These are phyloP conservation scores for Cryptoleucopteryx plumbea DNA, from an alignment of 2,113 vertebrate species.

Conservation along the genomic window DNA sequence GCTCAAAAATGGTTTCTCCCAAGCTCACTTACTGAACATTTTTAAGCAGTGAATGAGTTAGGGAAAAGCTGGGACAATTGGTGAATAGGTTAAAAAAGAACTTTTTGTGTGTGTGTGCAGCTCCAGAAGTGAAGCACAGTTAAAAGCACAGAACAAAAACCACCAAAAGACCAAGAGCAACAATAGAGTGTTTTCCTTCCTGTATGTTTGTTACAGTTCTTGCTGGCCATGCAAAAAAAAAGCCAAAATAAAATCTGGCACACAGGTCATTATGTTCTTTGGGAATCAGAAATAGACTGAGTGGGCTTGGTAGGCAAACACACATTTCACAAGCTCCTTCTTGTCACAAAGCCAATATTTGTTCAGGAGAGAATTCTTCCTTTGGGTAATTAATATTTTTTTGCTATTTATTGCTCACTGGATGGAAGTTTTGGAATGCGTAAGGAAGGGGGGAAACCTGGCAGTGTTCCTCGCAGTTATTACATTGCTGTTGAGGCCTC, in stretches of 20 bases:
- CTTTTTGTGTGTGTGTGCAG: background rate
- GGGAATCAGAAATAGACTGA: constrained; percentile 61
- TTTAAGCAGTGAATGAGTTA: background rate
- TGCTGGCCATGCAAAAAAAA: constrained; percentile 20
- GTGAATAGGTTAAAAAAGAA: background rate
- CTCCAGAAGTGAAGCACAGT: background rate
- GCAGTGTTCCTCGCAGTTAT: constrained; percentile 34
- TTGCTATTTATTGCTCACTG: constrained; percentile 61
- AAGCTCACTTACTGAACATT: background rate
- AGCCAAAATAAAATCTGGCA: constrained; percentile 30
- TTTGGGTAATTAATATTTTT: constrained; percentile 63
- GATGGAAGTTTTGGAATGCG: constrained; percentile 43
- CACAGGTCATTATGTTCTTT: constrained; percentile 48
- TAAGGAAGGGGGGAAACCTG: constrained; percentile 1
- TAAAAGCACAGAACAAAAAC: constrained; percentile 19
- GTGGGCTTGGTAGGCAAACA: constrained; percentile 60
- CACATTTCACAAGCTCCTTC: constrained; percentile 54
- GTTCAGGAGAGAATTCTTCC: constrained; percentile 64
- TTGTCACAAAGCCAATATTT: constrained; percentile 55
- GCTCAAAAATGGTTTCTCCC: background rate
- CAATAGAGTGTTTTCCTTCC: constrained; percentile 52
- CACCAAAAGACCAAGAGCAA: constrained; percentile 22
- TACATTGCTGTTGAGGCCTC: constrained; percentile 35
- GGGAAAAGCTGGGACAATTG: background rate
- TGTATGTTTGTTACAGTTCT: constrained; percentile 41